A percentile compares a stretch with the other conserved stretches of the same genome.
Conservation (phyloP, 2,888 invertebrate species). For the Onchidella celtica region DNA sequence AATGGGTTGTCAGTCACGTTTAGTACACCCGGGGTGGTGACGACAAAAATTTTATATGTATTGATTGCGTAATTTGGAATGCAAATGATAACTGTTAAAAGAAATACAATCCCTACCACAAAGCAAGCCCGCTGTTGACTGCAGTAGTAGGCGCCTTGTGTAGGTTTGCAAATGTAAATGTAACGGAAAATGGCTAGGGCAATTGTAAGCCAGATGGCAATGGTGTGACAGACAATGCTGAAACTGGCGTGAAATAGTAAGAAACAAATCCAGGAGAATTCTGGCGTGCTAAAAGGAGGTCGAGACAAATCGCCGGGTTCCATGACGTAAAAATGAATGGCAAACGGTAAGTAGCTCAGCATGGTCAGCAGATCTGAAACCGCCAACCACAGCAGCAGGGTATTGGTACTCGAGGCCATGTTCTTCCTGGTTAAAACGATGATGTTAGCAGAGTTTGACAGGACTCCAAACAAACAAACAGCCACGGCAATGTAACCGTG, state of each 20-base stretch:
- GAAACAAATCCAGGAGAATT: conserved; percentile 80
- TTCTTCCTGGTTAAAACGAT: conserved; percentile 93
- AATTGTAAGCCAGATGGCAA: conserved; percentile 95
- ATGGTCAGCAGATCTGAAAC: conserved; percentile 96
- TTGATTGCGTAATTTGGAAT: conserved; percentile 92
- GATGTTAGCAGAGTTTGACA: conserved; percentile 94
- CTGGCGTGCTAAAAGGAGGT: conserved; percentile 67
- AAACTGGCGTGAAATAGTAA: conserved; percentile 91
- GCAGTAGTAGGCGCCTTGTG: conserved; percentile 90
- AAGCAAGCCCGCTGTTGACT: conserved; percentile 88
- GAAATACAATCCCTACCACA: conserved; percentile 91
- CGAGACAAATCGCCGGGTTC: conserved; percentile 61
- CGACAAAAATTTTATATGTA: conserved; percentile 65
- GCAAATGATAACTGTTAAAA: conserved; percentile 90
- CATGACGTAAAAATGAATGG: conserved; percentile 84
- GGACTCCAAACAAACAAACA: conserved; percentile 94
- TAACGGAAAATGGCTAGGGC: conserved; percentile 96
- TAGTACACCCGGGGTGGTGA: too few relatives aligned
- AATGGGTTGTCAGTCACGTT: neutral
- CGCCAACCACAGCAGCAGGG: conserved; percentile 89
- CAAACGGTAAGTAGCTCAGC: conserved; percentile 92
- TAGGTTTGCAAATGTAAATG: conserved; percentile 86
- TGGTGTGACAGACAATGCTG: conserved; percentile 92
- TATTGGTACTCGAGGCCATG: conserved; percentile 95
- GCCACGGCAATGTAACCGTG: conserved; percentile 93